Base-by-base conservation (phyloP, 2,113 vertebrate genomes). In the Oreocharis arfaki region DNA sequence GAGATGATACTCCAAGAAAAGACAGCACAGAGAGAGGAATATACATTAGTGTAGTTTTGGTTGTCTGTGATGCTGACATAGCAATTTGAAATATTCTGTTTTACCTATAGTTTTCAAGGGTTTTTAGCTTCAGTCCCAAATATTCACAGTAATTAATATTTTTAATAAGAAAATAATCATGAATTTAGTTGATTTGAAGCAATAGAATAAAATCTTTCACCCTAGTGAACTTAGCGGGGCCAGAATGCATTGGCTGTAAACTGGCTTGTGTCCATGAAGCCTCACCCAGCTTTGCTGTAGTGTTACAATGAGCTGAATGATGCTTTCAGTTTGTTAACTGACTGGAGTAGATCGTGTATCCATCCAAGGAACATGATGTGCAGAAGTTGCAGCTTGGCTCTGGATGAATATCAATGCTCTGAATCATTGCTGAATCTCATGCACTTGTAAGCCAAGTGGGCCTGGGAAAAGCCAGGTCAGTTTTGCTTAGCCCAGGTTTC, bases 301-400 rank as follows among this genome's bases (percentile, higher is more conserved):
- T 9, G 76, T 49, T 70, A 94, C 61, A 82, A 63, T 0, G 24
- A 91, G 52, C 65, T 30, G 61, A 95, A 78, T 57, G 77, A 93
- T 94, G 81, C 94, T 96, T 96, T 94, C 84, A 94, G 87, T 84
- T 97, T 96, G 95, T 61, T 89, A 95, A 95, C 60, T 82, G 91
- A 60, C 77, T 91, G 84, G 57, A 9, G 65, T 49, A 68, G 77
- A 73, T 50, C 1, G 6, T 91, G 89, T 79, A 76, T 94, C 52
- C 80, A 73, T 94, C 91, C 95, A 92, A 42, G 67, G 95, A 96
- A 95, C 96, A 95, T 78, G 80, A 87, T 95, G 96, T 96, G 91
- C 95, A 95, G 65, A 87, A 95, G 84, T 69, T 6, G 2, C 84
- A 94, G 65, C 44, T 94, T 96, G 94, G 95, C 86, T 95, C 76